Conservation (phyloP, 2,888 invertebrate genomes). For the Aplocera efformata region DNA sequence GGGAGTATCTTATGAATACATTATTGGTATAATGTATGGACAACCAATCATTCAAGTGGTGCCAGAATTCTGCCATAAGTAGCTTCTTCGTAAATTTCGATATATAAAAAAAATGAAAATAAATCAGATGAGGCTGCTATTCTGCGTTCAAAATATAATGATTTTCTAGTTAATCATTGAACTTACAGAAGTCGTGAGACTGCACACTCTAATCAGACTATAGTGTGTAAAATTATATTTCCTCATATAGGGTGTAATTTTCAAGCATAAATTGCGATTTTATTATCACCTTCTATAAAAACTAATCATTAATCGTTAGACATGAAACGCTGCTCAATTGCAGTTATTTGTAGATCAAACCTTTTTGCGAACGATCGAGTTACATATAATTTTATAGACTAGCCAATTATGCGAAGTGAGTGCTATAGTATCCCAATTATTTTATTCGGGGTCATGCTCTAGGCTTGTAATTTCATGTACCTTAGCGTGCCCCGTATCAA, state of each 20-base stretch:
- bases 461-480: too few species aligned
- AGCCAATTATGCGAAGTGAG: constrained; percentile 14
- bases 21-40: too few species aligned
- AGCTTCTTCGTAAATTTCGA: too few species aligned
- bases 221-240: not conserved
- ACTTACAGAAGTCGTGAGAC: too few species aligned
- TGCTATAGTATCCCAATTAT: constrained; percentile 10
- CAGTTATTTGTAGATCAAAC: constrained; percentile 27
- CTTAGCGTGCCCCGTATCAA: too few species aligned
- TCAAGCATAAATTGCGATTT: constrained; percentile 3
- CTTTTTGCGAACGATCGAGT: constrained; percentile 25
- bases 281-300: constrained; percentile 19
- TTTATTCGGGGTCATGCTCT: constrained; percentile 1
- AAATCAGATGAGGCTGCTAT: too few species aligned
- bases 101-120: too few species aligned
- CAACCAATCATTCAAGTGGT: too few species aligned
- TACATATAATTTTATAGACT: constrained; percentile 18
- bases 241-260: constrained; percentile 10
- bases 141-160: too few species aligned
- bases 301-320: constrained; percentile 17
- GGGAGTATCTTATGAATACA: too few species aligned
- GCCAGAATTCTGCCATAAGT: too few species aligned
- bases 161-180: too few species aligned
- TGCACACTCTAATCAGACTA: not conserved
- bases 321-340: constrained; percentile 22